Evolutionary conservation across 1,140 invertebrate genomes (phyloP).

Genomic region (Pogonomyrmex californicus): DNA sequence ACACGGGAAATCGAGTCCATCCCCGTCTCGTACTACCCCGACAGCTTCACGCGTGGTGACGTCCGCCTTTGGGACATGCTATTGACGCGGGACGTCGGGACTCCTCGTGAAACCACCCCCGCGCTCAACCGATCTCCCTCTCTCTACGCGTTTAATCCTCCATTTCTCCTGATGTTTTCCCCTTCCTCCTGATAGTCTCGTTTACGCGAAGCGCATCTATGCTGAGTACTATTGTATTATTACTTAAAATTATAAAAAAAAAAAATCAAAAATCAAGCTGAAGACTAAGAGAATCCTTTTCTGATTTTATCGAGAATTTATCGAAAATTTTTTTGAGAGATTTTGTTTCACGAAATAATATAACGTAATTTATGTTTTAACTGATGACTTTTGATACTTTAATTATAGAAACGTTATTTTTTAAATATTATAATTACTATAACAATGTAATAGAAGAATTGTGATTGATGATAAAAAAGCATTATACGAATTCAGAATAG

Average conservation of each 20-base stretch:
- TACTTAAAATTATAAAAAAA: slow-evolving; percentile 16
- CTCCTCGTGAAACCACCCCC: slow-evolving; percentile 52
- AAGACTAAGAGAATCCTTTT: not conserved
- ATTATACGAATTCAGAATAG: not conserved
- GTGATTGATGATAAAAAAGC: not conserved
- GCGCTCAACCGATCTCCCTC: not conserved
- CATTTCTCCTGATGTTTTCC: slow-evolving; percentile 38
- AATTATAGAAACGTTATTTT: not conserved
- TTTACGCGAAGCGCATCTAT: slow-evolving; percentile 20
- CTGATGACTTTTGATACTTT: not conserved
- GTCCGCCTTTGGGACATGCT: slow-evolving; percentile 66
- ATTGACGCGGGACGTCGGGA: slow-evolving; percentile 77
- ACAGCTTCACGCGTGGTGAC: slow-evolving; percentile 64
- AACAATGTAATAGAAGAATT: not conserved
- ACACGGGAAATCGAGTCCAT: slow-evolving; percentile 65
- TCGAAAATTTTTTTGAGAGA: not conserved
- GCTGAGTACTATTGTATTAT: slow-evolving; percentile 26
- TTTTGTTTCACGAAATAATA: not conserved
- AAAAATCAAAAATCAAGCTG: not conserved
- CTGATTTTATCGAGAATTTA: not conserved
- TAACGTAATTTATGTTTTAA: not conserved
- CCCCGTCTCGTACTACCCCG: slow-evolving; percentile 35
- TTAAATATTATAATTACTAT: not conserved
- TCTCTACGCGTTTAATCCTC: slow-evolving; percentile 18
- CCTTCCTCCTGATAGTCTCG: not conserved